These are phyloP conservation scores for Auanema freiburgensis DNA, from an alignment of 2,888 invertebrate genomes.

Conservation along the genomic window DNA sequence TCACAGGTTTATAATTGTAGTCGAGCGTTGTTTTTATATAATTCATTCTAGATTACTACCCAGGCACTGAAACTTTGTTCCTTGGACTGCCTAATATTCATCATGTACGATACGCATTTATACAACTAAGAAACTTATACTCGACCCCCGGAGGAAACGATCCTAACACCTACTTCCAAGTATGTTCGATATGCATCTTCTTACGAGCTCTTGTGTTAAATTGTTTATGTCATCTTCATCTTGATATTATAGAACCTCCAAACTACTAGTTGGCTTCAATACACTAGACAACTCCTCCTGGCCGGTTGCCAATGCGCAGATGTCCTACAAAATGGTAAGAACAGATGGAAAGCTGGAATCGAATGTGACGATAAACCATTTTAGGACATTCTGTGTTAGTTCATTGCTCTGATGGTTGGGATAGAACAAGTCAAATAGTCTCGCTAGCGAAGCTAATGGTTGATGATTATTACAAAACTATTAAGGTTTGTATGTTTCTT, in stretches of 20 bases:
- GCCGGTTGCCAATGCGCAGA: conserved; percentile 39
- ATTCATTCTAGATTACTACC: conserved; percentile 79
- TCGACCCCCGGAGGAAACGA: conserved; percentile 11
- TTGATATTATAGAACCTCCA: conserved; percentile 41
- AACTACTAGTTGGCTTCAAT: conserved; percentile 47
- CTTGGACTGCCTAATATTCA: conserved; percentile 98
- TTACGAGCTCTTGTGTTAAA: no score
- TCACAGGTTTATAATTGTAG: conserved; percentile 9
- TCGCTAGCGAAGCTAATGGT: conserved; percentile 87
- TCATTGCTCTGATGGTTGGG: conserved; percentile 99
- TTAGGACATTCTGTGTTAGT: conserved; percentile 84
- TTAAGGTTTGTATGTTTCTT: conserved; percentile 69
- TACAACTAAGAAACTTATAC: conserved; percentile 75
- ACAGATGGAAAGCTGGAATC: neutral
- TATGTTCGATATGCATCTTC: no score
- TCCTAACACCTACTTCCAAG: conserved; percentile 21
- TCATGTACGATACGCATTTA: conserved; percentile 88
- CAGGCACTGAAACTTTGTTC: conserved; percentile 90
- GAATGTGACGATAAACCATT: no score
- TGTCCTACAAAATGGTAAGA: conserved; percentile 24
- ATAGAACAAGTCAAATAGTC: conserved; percentile 93
- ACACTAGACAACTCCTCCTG: conserved; percentile 36
- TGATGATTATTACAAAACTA: conserved; percentile 90
- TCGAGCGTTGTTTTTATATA: conserved; percentile 10
- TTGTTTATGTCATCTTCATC: no score